A percentile compares a stretch with the other conserved stretches of the same genome.
Evolutionary conservation across 2,888 invertebrate genomes (phyloP).

Genomic region (Sphaeridia pumilis): DNA sequence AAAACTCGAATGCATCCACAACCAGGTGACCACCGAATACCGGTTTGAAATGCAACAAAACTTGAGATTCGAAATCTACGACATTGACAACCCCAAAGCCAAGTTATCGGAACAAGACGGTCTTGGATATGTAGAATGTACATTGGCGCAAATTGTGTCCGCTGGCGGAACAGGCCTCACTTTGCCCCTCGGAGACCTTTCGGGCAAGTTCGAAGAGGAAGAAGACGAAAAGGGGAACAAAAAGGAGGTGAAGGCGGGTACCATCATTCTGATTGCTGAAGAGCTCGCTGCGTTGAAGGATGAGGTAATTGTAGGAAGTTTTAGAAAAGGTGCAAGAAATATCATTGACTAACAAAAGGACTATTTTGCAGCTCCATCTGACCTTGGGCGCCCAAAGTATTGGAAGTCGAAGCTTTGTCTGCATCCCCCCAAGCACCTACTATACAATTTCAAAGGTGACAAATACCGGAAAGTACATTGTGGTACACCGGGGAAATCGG

Average conservation of each 20-base stretch:
- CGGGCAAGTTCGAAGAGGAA: too few relatives aligned
- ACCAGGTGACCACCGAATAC: slow-evolving; percentile 38
- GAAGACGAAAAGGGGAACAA: slow-evolving; percentile 8
- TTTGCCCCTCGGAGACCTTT: slow-evolving; percentile 15
- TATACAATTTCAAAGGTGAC: slow-evolving; percentile 40
- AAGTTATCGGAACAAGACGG: slow-evolving; percentile 41
- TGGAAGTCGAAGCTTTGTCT: slow-evolving; percentile 20
- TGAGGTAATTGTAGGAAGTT: slow-evolving; percentile 26
- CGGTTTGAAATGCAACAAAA: slow-evolving; percentile 49
- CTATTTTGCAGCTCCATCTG: slow-evolving; percentile 26
- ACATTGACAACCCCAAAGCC: slow-evolving; percentile 38
- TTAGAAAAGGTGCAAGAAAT: too few relatives aligned
- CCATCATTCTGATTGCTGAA: slow-evolving; percentile 33
- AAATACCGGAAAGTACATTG: slow-evolving; percentile 40
- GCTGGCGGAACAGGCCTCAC: slow-evolving; percentile 25
- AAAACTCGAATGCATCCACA: background rate
- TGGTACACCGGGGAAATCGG: slow-evolving; percentile 43
- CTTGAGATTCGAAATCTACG: slow-evolving; percentile 44
- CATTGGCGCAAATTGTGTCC: slow-evolving; percentile 39
- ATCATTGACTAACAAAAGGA: too few relatives aligned
- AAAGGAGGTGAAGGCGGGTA: slow-evolving; percentile 20
- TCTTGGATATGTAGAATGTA: slow-evolving; percentile 44
- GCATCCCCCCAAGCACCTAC: slow-evolving; percentile 23
- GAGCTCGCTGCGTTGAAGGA: slow-evolving; percentile 34
- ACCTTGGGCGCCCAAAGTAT: slow-evolving; percentile 29